These are phyloP conservation scores for Karalla daura DNA, from an alignment of 2,797 vertebrate genomes.

Conservation along the genomic window DNA sequence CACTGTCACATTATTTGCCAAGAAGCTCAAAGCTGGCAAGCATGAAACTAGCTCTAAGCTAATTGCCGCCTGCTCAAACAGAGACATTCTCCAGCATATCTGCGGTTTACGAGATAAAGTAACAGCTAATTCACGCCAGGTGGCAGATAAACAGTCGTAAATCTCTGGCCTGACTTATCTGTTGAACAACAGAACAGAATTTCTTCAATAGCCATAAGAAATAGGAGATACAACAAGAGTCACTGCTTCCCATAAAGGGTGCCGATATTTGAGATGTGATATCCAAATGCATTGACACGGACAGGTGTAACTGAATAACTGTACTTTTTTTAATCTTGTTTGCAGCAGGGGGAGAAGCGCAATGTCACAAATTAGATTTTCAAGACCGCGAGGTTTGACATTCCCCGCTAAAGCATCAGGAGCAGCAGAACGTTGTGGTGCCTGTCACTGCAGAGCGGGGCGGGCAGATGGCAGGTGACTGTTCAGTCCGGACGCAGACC, in stretches of 20 bases:
- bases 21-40: slow-evolving; percentile 36
- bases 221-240: slow-evolving; percentile 7
- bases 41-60: slow-evolving; percentile 32
- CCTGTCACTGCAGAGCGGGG: slow-evolving; percentile 39
- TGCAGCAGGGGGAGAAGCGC: slow-evolving; percentile 6
- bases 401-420: slow-evolving; percentile 21
- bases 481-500: slow-evolving; percentile 33
- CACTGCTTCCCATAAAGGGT: not conserved
- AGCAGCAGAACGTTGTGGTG: slow-evolving; percentile 21
- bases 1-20: slow-evolving; percentile 48
- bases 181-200: not conserved
- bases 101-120: slow-evolving; percentile 47
- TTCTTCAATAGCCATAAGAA: slow-evolving; percentile 1
- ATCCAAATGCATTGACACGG: not conserved
- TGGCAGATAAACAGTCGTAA: slow-evolving; percentile 38
- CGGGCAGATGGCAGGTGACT: slow-evolving; percentile 69
- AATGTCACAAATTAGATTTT: slow-evolving; percentile 33
- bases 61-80: slow-evolving; percentile 36
- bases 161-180: slow-evolving; percentile 30
- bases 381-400: not conserved
- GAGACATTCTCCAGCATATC: slow-evolving; percentile 45
- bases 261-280: not conserved
- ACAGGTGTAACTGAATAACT: not conserved
- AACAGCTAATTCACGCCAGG: slow-evolving; percentile 36
- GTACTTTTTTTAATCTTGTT: slow-evolving; percentile 10